Evolutionary conservation across 2,113 vertebrate species (phyloP), one percentile per base, ranked within the genome.

Genomic region (Crotalus helleri): DNA sequence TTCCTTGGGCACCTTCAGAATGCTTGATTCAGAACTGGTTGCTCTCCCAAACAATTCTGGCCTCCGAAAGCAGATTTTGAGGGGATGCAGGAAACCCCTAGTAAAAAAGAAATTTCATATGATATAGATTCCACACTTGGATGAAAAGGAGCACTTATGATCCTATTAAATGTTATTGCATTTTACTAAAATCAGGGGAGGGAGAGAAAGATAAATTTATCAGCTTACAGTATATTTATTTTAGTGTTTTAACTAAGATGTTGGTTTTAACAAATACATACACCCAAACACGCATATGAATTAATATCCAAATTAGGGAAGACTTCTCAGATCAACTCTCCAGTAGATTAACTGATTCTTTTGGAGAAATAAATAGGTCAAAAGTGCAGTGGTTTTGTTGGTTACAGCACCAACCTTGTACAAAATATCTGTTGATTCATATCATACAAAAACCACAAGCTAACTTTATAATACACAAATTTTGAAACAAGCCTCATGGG

Each of bases 391-490:
- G 87, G 10, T 59, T 88, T 96, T 94, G 94, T 86, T 89, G 90
- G 93, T 93, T 93, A 21, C 58, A 90, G 86, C 85, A 94, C 96
- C 94, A 94, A 95, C 96, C 95, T 96, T 95, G 95, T 94, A 93
- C 96, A 95, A 92, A 96, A 90, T 97, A 93, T 85, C 88, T 95
- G 53, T 95, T 97, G 96, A 96, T 96, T 95, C 93, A 93, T 93
- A 91, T 94, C 92, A 94, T 94, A 97, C 74, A 97, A 96, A 97
- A 97, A 97, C 97, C 97, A 95, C 97, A 94, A 74, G 49, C 87
- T 96, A 94, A 93, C 95, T 95, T 95, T 93, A 96, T 93, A 92
- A 92, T 95, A 59, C 93, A 94, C 53, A 95, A 94, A 51, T 97
- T 96, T 97, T 96, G 95, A 96, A 97, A 97, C 51, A 64, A 55